Percentiles rank a stretch among this genome's conserved stretches.
These are phyloP conservation scores for Lytechinus pictus DNA, from an alignment of 35 echinoderm and acorn worm species.

Conservation along the genomic window DNA sequence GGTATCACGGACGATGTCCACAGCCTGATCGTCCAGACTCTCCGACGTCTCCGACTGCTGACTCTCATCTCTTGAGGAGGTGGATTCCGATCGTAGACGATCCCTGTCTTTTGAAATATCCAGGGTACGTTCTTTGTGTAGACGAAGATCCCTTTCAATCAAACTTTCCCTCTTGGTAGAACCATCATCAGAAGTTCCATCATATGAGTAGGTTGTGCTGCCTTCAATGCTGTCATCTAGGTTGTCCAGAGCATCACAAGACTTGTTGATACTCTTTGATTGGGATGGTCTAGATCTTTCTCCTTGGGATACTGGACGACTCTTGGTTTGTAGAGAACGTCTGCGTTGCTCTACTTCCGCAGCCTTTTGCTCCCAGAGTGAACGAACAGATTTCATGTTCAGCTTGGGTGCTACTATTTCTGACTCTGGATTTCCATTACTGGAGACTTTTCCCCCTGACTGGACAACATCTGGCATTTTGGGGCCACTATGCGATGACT, in stretches of 20 bases:
- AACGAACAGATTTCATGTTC: conserved; percentile 45
- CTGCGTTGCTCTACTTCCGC: conserved; percentile 46
- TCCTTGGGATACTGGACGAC: conserved; percentile 22
- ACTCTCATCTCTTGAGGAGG: conserved; percentile 13
- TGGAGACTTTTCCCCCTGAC: not conserved
- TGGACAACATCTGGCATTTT: conserved; percentile 49
- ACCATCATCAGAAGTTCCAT: conserved; percentile 17
- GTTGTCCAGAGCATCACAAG: not conserved
- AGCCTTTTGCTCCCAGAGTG: conserved; percentile 48
- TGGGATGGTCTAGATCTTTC: not conserved
- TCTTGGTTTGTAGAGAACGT: conserved; percentile 18
- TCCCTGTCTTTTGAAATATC: conserved; percentile 56
- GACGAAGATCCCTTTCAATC: conserved; percentile 44
- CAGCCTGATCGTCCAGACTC: conserved; percentile 23
- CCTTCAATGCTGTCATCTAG: conserved; percentile 37
- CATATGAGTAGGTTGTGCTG: conserved; percentile 9
- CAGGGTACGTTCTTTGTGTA: conserved; percentile 55
- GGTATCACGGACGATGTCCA: conserved; percentile 31
- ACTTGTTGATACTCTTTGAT: not conserved
- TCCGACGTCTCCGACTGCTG: conserved; percentile 47
- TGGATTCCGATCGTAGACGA: conserved; percentile 43
- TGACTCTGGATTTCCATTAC: not conserved
- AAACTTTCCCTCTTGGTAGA: conserved; percentile 58
- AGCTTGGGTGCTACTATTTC: conserved; percentile 11
- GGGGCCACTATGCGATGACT: not conserved